phyloP scores from a whole-genome alignment of 1,140 invertebrate genomes.

The Trialeurodes vaporariorum region DNA sequence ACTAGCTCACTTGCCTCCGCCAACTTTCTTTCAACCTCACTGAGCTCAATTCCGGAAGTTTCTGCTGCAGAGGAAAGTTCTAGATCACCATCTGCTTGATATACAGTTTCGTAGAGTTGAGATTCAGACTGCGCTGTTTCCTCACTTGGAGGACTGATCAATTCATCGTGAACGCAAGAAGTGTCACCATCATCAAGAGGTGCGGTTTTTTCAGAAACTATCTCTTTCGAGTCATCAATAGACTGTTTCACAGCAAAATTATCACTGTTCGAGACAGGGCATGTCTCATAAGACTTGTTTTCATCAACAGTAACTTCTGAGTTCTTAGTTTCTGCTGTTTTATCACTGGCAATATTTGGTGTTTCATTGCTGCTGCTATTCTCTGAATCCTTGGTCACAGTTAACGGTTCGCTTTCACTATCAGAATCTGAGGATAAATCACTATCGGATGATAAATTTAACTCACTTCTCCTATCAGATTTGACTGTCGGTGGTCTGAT shows the following conservation, averaged over 20 bases:
- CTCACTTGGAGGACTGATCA: background rate
- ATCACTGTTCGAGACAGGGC: background rate
- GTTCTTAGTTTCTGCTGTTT: background rate
- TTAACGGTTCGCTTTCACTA: background rate
- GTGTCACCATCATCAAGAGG: background rate
- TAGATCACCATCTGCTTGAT: background rate
- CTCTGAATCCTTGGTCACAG: too few relatives aligned
- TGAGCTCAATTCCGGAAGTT: background rate
- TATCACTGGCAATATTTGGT: background rate
- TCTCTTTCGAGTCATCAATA: background rate
- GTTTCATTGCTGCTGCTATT: background rate
- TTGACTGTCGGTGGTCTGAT: background rate
- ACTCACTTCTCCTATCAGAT: background rate
- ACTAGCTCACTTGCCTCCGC: background rate
- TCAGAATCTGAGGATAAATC: background rate
- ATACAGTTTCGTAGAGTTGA: background rate
- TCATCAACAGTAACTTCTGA: background rate
- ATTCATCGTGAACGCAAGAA: background rate
- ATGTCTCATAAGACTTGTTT: background rate
- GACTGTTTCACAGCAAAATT: background rate
- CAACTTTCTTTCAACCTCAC: background rate
- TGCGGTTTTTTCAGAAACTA: background rate
- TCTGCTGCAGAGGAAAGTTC: too few relatives aligned
- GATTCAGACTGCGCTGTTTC: background rate
- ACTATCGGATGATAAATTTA: background rate